Conservation (phyloP, 2,797 vertebrate genomes). For the Pangasius sanitwongsei region DNA sequence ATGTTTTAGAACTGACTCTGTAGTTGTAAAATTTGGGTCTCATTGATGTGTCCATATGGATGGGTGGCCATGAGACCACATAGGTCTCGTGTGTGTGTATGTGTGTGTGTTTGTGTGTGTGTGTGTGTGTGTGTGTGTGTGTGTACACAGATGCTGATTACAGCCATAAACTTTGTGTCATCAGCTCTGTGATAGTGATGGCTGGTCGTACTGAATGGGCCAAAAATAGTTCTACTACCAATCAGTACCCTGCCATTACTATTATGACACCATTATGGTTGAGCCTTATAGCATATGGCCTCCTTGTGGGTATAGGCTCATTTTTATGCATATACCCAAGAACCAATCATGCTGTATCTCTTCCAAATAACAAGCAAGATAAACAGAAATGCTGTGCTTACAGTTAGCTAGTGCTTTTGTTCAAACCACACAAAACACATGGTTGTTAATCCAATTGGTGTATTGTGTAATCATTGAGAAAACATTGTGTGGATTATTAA, state of each 20-base stretch:
- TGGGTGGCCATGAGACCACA: slow-evolving; percentile 26
- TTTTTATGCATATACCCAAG: background rate
- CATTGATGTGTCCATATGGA: slow-evolving; percentile 45
- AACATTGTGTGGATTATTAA: background rate
- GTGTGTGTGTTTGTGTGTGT: background rate
- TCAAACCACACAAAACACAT: background rate
- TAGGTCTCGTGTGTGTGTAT: slow-evolving; percentile 23
- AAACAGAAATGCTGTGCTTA: background rate
- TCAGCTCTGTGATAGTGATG: slow-evolving; percentile 17
- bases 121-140: background rate
- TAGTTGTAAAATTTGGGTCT: slow-evolving; percentile 40
- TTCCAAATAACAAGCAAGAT: background rate
- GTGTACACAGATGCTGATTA: slow-evolving; percentile 7
- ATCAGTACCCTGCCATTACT: background rate
- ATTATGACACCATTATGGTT: background rate
- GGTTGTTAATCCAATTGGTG: background rate
- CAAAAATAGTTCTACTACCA: background rate
- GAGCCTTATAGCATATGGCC: background rate
- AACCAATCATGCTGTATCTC: background rate
- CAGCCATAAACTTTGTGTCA: slow-evolving; percentile 20
- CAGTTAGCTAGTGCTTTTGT: background rate
- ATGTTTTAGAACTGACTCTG: slow-evolving; percentile 44
- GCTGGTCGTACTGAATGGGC: background rate
- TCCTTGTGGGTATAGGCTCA: background rate
- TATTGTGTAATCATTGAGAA: background rate